Evolutionary conservation across 2,113 vertebrate species (phyloP), one percentile per base, ranked within the genome.

Genomic region (Uropsilus gracilis): DNA sequence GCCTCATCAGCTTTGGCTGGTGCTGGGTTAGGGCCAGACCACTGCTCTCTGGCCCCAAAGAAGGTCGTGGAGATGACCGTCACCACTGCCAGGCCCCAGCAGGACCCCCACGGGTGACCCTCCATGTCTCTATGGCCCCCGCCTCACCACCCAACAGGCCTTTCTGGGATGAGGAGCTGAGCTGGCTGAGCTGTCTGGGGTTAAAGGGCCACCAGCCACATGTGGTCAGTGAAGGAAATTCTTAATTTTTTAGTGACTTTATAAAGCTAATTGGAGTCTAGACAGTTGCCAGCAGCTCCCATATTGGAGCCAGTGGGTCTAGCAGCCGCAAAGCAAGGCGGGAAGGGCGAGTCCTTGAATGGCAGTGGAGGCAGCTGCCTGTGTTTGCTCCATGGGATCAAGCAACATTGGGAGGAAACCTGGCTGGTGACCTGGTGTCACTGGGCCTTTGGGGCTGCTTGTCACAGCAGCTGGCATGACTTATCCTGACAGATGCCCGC

Each of bases 121-220:
- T 37, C 37, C 7, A 0, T 37, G 0, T 4, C 64, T 69, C 71
- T 9, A 12, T 0, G 1, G 30, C 11, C 55, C 26, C 3, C 0
- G 24, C 2, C 77, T 0, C 16, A 2, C 57, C 8, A 10, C 5
- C 8, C 20, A 11, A 2, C 0, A 46, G 63, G 12, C 32, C 28
- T 5, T 17, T 14, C 69, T 39, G 12, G 2, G 11, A 5, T 0
- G 8, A 17, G 16, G 63, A 34, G 13, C 28, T 9, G 0, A 11
- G 4, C 17, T 2, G 44, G 26, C 39, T 24, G 18, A 1, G 6
- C 10, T 18, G 12, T 2, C 22, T 4, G 0, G 0, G 2, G 2
- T 16, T n/a, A n/a, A 1, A 53, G 1, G 20, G 48, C 22, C 78
- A 44, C 6, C 3, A 8, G 61, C 37, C 53, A 7, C 14, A 1